Evolutionary conservation across 1,140 invertebrate species (phyloP).

Genomic region (Drosophila bipectinata): DNA sequence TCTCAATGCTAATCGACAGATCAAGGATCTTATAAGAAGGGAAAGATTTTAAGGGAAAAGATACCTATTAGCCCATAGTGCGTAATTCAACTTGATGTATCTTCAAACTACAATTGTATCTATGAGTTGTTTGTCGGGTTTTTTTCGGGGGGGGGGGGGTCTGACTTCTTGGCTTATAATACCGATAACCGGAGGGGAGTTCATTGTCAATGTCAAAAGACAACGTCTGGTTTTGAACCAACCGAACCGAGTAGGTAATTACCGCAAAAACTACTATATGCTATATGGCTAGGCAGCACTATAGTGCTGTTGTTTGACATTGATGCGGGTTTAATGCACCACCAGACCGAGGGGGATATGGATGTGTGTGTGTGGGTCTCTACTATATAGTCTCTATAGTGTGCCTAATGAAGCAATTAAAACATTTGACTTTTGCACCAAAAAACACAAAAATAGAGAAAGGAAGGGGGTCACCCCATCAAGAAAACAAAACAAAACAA

Average conservation of each 20-base stretch:
- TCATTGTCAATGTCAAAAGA: slow-evolving; percentile 75
- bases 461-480: slow-evolving; percentile 24
- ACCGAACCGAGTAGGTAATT: slow-evolving; percentile 56
- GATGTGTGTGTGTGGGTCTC: slow-evolving; percentile 6
- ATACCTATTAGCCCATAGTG: not conserved
- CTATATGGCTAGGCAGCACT: no score
- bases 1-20: slow-evolving; percentile 19
- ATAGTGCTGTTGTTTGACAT: slow-evolving; percentile 51
- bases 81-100: slow-evolving; percentile 52
- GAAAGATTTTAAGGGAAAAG: not conserved
- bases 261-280: slow-evolving; percentile 37
- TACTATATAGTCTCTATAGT: not conserved
- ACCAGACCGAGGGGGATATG: not conserved
- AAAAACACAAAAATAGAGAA: slow-evolving; percentile 19
- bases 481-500: slow-evolving; percentile 34
- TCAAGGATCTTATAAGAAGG: not conserved
- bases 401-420: slow-evolving; percentile 64
- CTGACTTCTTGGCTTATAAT: slow-evolving; percentile 24
- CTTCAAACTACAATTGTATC: slow-evolving; percentile 24
- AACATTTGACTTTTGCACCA: slow-evolving; percentile 48
- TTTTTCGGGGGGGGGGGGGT: slow-evolving; percentile 8
- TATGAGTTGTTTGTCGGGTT: slow-evolving; percentile 29
- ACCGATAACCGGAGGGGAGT: slow-evolving; percentile 19
- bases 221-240: slow-evolving; percentile 55
- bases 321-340: slow-evolving; percentile 77